phyloP scores from a whole-genome alignment of 1,140 invertebrate species.

The Carcinoscorpius rotundicauda region DNA sequence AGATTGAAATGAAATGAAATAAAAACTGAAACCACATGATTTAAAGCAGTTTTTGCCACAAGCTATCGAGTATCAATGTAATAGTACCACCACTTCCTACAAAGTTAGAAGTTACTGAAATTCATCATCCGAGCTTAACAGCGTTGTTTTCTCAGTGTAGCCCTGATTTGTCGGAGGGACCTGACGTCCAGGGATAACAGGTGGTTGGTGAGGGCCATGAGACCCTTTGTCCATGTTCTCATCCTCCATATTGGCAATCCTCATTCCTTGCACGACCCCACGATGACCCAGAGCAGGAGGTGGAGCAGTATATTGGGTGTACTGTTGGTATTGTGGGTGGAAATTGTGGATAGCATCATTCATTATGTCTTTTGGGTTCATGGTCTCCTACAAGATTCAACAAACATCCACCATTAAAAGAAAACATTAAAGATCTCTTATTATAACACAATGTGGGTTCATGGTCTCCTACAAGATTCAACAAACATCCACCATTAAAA shows the following conservation, averaged over 20 bases:
- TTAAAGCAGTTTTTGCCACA: no score
- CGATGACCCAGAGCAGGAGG: constrained; percentile 28
- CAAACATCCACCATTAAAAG: no score
- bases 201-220: neutral
- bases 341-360: constrained; percentile 99
- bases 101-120: constrained; percentile 52
- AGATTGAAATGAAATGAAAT: no score
- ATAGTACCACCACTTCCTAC: no score
- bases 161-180: constrained; percentile 28
- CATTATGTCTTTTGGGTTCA: constrained; percentile 99
- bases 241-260: constrained; percentile 15
- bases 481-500: no score
- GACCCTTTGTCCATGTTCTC: neutral
- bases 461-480: constrained; percentile 99
- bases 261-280: constrained; percentile 11
- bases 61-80: no score
- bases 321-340: constrained; percentile 99
- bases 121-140: constrained; percentile 92
- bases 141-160: constrained; percentile 91
- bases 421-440: no score
- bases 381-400: constrained; percentile 66
- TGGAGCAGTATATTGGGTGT: constrained; percentile 90
- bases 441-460: constrained; percentile 54
- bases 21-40: no score
- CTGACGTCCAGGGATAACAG: neutral